Base-by-base conservation (phyloP, 2,113 vertebrate genomes). In the Tinamus guttatus region DNA sequence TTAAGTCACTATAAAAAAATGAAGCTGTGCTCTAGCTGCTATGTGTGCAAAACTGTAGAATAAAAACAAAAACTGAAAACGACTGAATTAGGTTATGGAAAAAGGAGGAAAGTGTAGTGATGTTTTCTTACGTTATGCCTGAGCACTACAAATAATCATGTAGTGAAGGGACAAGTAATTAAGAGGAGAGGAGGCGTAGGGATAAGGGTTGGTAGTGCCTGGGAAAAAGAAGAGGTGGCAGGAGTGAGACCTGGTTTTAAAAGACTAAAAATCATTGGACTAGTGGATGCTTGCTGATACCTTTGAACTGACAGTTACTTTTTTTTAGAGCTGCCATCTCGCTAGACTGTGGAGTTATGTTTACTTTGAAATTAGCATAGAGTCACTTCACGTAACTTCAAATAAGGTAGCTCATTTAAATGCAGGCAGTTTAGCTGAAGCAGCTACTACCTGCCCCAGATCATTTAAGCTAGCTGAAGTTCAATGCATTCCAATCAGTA, bases 371-470 rank as follows among this genome's bases (percentile, higher is more conserved):
- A 32, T 24, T 71, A 56, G 27, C 7, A 7, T 40, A 64, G 77
- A 89, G 90, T 88, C 88, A 86, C 87, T 93, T 87, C 85, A 91
- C 89, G 92, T 96, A 95, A 95, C 80, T 89, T 87, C 54, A 93
- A 92, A 95, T 93, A 47, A 94, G 38, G 41, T 84, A 28, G 13
- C 64, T 90, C 41, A 88, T 94, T 93, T 86, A 93, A 93, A 92
- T 92, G 32, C 56, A 94, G 71, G 24, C 74, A 81, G 21, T 83
- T 93, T 71, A 81, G 51, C 56, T 92, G 73, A 84, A 90, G 69
- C 73, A 92, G 56, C 80, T 93, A 19, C 79, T 95, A 69, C 59
- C 51, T 51, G 85, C 54, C 82, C 40, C 28, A 70, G 9, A 60
- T 94, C 4, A 68, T 38, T 86, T 95, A 90, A 92, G 45, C 17